Conservation (phyloP, 2,113 vertebrate species). For the Corythornis madagascariensis region DNA sequence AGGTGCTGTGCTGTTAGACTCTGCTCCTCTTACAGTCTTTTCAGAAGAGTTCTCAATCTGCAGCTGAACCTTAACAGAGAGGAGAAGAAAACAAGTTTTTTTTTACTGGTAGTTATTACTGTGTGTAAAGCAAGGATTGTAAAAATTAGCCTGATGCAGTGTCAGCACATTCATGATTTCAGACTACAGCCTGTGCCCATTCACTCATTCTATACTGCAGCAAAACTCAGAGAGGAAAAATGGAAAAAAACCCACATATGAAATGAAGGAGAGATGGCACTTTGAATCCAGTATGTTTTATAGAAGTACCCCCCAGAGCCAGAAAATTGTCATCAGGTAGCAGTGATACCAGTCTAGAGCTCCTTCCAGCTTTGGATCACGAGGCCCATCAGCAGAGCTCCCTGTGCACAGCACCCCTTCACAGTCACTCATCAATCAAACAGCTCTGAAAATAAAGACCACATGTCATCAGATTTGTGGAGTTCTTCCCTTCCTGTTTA, state of each 20-base stretch:
- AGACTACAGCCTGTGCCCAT: slow-evolving; percentile 24
- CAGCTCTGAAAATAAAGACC: slow-evolving; percentile 65
- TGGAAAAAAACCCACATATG: neutral
- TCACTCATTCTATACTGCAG: slow-evolving; percentile 37
- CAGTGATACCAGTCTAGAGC: slow-evolving; percentile 46
- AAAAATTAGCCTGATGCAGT: slow-evolving; percentile 28
- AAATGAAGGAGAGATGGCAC: slow-evolving; percentile 35
- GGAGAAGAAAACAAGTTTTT: neutral
- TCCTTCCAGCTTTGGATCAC: slow-evolving; percentile 68
- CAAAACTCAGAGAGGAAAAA: neutral
- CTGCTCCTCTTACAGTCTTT: neutral
- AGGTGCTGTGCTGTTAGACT: neutral
- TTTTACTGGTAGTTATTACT: neutral
- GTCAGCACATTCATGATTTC: slow-evolving; percentile 49
- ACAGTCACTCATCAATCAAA: slow-evolving; percentile 66
- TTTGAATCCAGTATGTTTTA: slow-evolving; percentile 50
- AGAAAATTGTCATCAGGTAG: slow-evolving; percentile 63
- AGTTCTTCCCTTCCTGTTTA: slow-evolving; percentile 67
- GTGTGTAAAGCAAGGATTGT: neutral
- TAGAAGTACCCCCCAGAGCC: slow-evolving; percentile 53
- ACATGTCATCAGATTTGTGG: slow-evolving; percentile 67
- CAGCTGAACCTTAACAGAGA: neutral
- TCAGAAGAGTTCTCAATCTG: neutral
- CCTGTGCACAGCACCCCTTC: slow-evolving; percentile 41
- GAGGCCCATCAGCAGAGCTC: slow-evolving; percentile 57